Evolutionary conservation across 2,113 vertebrate genomes (phyloP).

Genomic region (Marmota monax): DNA sequence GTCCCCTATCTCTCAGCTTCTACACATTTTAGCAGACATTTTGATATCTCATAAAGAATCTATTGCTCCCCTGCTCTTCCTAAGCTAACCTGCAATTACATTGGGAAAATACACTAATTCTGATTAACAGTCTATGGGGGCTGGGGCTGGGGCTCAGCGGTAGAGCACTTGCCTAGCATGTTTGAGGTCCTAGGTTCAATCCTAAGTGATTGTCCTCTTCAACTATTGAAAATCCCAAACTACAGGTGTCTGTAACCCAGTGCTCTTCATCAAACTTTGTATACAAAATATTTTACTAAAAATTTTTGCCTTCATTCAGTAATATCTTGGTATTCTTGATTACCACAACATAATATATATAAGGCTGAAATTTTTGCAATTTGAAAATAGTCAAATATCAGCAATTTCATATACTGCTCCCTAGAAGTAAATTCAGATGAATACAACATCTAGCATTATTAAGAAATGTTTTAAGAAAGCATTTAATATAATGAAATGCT

Average conservation of each 20-base stretch:
- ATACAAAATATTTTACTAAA: neutral
- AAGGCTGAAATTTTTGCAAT: neutral
- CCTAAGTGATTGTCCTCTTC: too few relatives aligned
- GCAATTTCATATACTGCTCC: neutral
- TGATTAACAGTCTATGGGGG: neutral
- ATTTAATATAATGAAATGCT: slow-evolving; percentile 64
- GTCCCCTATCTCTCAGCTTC: neutral
- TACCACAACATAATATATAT: neutral
- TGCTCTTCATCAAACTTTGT: neutral
- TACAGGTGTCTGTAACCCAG: neutral
- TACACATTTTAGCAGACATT: neutral
- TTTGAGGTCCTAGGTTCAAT: too few relatives aligned
- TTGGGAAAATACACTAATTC: neutral
- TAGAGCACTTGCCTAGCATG: too few relatives aligned
- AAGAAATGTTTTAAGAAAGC: slow-evolving; percentile 35
- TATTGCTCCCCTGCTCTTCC: neutral
- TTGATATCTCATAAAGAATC: neutral
- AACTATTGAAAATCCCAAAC: neutral
- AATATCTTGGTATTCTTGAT: neutral
- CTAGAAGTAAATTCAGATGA: neutral
- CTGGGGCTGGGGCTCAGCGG: too few relatives aligned
- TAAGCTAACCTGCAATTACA: neutral
- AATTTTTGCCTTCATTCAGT: neutral
- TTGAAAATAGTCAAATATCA: neutral
- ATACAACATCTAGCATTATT: neutral